phyloP scores from a whole-genome alignment of 2,888 invertebrate species.

The Mythimna lalbum region DNA sequence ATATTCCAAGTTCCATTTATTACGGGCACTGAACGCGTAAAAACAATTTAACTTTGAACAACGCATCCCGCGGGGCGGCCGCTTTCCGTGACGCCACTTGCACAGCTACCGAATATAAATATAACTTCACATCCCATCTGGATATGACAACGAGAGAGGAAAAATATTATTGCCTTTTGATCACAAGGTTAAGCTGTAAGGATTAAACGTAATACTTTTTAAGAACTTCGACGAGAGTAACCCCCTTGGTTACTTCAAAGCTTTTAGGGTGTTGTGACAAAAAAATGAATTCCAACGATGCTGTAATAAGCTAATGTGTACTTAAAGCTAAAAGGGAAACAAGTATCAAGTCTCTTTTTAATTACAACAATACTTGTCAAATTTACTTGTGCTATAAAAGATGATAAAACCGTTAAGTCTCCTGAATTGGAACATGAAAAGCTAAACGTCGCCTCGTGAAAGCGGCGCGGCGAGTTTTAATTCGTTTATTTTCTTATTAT shows the following conservation, averaged over 20 bases:
- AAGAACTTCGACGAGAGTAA: conserved; percentile 1
- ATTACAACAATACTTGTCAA: conserved; percentile 12
- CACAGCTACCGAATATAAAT: conserved; percentile 56
- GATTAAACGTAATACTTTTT: conserved; percentile 54
- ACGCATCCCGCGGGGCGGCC: conserved; percentile 56
- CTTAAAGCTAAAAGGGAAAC: conserved; percentile 8
- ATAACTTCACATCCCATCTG: conserved; percentile 45
- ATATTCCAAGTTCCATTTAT: conserved; percentile 59
- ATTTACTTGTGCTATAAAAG: conserved; percentile 27
- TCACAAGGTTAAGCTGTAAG: conserved; percentile 39
- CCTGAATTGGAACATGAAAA: conserved; percentile 61
- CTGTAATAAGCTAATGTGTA: conserved; percentile 12
- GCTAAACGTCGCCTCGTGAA: conserved; percentile 81
- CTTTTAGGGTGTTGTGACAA: conserved; percentile 30
- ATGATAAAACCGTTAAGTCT: conserved; percentile 62
- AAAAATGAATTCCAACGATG: conserved; percentile 6
- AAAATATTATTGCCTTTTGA: conserved; percentile 43
- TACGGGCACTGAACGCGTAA: conserved; percentile 64
- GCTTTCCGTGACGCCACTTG: conserved; percentile 51
- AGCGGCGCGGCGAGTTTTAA: conserved; percentile 76
- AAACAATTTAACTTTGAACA: conserved; percentile 67
- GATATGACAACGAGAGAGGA: conserved; percentile 42
- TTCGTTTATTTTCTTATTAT: conserved; percentile 79
- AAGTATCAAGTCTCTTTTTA: conserved; percentile 30
- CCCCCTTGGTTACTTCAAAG: conserved; percentile 19